Conservation (phyloP, 2,113 vertebrate genomes). For the Ctenodactylus gundi region DNA sequence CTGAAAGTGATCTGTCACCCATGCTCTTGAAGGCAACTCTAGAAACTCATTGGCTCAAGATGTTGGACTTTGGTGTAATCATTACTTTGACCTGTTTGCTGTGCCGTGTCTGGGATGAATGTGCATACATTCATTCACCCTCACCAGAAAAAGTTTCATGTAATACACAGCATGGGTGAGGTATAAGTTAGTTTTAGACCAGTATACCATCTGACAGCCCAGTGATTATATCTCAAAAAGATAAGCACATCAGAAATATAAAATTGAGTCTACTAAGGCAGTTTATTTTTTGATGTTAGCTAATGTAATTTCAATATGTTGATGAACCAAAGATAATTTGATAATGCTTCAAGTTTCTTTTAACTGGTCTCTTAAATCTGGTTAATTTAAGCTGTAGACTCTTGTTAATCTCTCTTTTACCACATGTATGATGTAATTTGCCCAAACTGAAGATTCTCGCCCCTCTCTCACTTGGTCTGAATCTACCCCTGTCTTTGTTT, state of each 20-base stretch:
- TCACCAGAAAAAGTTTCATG: background rate
- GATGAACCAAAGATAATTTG: background rate
- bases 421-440: background rate
- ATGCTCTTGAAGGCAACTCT: too few species aligned
- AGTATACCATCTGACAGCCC: background rate
- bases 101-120: too few species aligned
- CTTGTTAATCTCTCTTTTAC: conserved; percentile 28
- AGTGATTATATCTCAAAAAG: background rate
- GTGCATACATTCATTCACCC: background rate
- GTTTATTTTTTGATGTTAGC: background rate
- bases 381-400: background rate
- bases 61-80: too few species aligned
- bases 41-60: too few species aligned
- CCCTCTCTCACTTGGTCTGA: conserved; percentile 27
- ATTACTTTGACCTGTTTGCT: too few species aligned
- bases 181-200: background rate
- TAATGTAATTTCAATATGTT: background rate
- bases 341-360: conserved; percentile 28
- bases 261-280: background rate
- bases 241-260: background rate
- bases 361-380: conserved; percentile 19
- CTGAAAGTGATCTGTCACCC: too few species aligned
- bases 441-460: background rate
- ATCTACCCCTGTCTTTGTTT: conserved; percentile 39
- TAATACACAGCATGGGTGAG: background rate